phyloP scores from a whole-genome alignment of 2,888 invertebrate species.

The Nebria brevicollis region DNA sequence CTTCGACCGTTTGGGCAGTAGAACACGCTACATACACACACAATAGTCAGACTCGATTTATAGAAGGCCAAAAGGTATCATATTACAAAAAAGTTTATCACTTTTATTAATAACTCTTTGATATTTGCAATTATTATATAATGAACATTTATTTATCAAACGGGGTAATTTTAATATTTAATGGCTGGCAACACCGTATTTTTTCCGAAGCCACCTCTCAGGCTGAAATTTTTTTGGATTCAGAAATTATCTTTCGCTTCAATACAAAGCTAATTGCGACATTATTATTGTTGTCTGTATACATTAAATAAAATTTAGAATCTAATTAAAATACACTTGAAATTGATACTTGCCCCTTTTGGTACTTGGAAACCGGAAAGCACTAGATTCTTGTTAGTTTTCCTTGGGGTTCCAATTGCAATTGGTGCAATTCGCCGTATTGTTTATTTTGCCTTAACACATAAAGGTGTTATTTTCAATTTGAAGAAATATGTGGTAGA shows the following conservation, averaged over 20 bases:
- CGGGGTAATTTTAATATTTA: slow-evolving; percentile 52
- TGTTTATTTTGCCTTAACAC: slow-evolving; percentile 49
- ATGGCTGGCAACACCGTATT: slow-evolving; percentile 52
- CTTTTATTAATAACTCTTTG: too few relatives aligned
- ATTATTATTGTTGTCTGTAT: slow-evolving; percentile 52
- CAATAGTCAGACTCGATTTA: too few relatives aligned
- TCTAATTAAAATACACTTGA: background rate
- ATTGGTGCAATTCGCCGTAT: slow-evolving; percentile 59
- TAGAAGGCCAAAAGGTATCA: too few relatives aligned
- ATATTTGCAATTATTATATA: too few relatives aligned
- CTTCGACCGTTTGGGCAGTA: too few relatives aligned
- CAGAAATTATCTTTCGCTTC: slow-evolving; percentile 47
- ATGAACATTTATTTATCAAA: slow-evolving; percentile 30
- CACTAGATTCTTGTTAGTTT: slow-evolving; percentile 52
- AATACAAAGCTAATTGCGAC: slow-evolving; percentile 28
- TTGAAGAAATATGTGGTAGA: background rate
- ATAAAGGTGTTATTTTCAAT: too few relatives aligned
- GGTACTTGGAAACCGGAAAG: slow-evolving; percentile 56
- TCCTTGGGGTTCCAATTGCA: slow-evolving; percentile 41
- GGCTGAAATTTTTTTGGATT: slow-evolving; percentile 54
- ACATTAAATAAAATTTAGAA: background rate
- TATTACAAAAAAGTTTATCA: too few relatives aligned
- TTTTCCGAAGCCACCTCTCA: slow-evolving; percentile 55
- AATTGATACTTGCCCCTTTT: slow-evolving; percentile 55
- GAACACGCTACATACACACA: too few relatives aligned